Percentiles rank a stretch among this genome's conserved stretches.
Conservation (phyloP, 2,113 vertebrate genomes). For the Channa argus region DNA sequence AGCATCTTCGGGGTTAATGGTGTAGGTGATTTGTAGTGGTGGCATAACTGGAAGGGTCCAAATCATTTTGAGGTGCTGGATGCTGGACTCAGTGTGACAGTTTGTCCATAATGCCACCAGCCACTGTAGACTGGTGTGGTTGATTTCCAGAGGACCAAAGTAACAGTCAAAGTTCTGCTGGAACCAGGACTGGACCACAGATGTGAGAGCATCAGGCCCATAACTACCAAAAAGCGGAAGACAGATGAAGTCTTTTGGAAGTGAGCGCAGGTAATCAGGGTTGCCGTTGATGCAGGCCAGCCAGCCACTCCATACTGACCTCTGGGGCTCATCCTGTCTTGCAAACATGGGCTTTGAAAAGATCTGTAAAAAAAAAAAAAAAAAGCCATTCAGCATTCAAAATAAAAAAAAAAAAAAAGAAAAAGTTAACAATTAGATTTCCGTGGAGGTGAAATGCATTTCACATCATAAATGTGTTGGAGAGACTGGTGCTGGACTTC, state of each 20-base stretch:
- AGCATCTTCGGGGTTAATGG: constrained; percentile 87
- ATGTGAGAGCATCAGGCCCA: constrained; percentile 83
- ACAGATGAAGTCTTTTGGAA: constrained; percentile 87
- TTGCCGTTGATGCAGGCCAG: constrained; percentile 88
- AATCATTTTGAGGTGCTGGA: constrained; percentile 82
- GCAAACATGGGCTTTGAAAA: constrained; percentile 72
- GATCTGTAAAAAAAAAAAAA: constrained; percentile 76
- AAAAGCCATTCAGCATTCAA: not conserved
- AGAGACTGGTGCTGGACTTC: too few species aligned
- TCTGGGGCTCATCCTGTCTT: constrained; percentile 72
- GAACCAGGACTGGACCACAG: constrained; percentile 90
- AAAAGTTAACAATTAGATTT: not conserved
- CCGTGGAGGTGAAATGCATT: too few species aligned
- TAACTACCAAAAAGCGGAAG: constrained; percentile 89
- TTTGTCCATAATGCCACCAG: constrained; percentile 91
- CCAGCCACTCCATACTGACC: constrained; percentile 89
- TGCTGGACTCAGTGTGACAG: constrained; percentile 76
- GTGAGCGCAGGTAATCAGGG: constrained; percentile 77
- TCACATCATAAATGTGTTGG: too few species aligned
- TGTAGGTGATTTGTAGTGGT: constrained; percentile 87
- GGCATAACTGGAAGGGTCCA: constrained; percentile 87
- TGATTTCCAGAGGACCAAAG: constrained; percentile 87
- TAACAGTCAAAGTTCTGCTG: constrained; percentile 91
- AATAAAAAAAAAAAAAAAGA: not conserved
- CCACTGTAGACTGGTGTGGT: constrained; percentile 89